Conservation (phyloP, 2,888 invertebrate species). For the Hydrotaea cyrtoneurina region DNA sequence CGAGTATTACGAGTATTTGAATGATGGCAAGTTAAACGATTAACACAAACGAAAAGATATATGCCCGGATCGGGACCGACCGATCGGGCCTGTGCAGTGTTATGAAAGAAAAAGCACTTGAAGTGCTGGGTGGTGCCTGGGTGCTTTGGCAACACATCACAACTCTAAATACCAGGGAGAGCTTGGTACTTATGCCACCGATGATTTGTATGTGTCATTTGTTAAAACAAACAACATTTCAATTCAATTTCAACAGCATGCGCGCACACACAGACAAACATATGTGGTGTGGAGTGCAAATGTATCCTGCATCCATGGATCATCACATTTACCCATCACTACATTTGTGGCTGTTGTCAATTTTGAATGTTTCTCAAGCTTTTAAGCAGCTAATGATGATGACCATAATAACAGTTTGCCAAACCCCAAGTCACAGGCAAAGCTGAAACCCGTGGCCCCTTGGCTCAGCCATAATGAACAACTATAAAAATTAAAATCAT, state of each 20-base stretch:
- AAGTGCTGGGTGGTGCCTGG: not conserved
- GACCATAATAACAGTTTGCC: constrained; percentile 25
- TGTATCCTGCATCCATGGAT: not conserved
- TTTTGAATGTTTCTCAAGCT: not conserved
- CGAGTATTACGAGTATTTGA: constrained; percentile 50
- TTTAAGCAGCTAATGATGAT: constrained; percentile 24
- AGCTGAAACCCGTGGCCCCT: not conserved
- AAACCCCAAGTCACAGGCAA: not conserved
- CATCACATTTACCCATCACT: not conserved
- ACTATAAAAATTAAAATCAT: constrained; percentile 16
- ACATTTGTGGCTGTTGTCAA: not conserved
- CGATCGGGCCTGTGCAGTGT: not conserved
- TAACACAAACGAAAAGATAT: not conserved
- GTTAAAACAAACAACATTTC: constrained; percentile 23
- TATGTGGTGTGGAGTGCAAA: not conserved
- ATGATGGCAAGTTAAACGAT: constrained; percentile 23
- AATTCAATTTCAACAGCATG: constrained; percentile 20
- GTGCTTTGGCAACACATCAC: not conserved
- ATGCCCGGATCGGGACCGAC: not conserved
- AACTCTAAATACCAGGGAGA: no score
- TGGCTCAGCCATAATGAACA: not conserved
- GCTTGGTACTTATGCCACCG: not conserved
- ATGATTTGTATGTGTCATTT: constrained; percentile 24
- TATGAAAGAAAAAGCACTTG: not conserved
- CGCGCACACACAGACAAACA: no score